These are phyloP conservation scores for Chelonoidis abingdonii DNA, from an alignment of 2,113 vertebrate species.

Conservation along the genomic window DNA sequence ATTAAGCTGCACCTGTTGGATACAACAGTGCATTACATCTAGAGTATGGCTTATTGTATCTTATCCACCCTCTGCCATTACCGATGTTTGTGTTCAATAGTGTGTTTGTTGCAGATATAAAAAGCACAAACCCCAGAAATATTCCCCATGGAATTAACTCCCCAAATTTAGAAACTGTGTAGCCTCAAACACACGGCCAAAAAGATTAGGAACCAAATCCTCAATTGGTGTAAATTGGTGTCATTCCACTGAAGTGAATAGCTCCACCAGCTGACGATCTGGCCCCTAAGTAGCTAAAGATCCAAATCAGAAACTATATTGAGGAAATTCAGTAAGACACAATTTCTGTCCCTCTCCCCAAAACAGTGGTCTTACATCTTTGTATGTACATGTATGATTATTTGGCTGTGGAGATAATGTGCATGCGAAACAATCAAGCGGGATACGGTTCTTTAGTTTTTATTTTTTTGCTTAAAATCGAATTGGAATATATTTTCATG, in stretches of 20 bases:
- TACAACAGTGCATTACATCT: accelerated
- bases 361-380: neutral
- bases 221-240: neutral
- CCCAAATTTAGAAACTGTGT: neutral
- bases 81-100: neutral
- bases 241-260: neutral
- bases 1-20: neutral
- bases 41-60: neutral
- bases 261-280: neutral
- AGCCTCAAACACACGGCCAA: neutral
- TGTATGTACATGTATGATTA: neutral
- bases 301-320: neutral
- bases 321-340: neutral
- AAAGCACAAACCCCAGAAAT: neutral
- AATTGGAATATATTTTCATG: neutral
- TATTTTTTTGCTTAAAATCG: neutral
- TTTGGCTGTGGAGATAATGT: neutral
- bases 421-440: neutral
- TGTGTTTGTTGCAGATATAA: neutral
- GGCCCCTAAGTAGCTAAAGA: neutral
- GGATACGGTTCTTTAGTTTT: neutral
- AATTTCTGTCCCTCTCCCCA: neutral
- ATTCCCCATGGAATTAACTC: neutral
- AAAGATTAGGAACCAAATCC: neutral
- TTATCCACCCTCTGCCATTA: neutral